Percentiles rank a stretch among this genome's conserved stretches.
Evolutionary conservation across 1,140 invertebrate genomes (phyloP).

Genomic region (Drosophila takahashii): DNA sequence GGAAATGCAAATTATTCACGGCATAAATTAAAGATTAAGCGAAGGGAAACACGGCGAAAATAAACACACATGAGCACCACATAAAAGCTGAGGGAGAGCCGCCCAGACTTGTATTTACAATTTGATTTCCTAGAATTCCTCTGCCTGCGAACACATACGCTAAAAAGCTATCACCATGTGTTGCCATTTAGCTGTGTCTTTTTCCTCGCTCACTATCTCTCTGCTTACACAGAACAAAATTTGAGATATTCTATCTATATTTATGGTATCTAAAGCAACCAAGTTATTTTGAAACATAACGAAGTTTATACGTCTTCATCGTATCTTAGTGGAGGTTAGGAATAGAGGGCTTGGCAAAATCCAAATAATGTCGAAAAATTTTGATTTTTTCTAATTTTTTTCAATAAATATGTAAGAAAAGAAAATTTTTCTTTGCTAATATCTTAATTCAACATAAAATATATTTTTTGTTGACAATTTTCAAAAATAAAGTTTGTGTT

Average conservation of each 20-base stretch:
- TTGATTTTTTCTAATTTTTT: no score
- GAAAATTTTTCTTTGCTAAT: no score
- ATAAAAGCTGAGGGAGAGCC: constrained; percentile 35
- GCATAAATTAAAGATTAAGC: constrained; percentile 72
- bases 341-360: no score
- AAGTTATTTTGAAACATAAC: no score
- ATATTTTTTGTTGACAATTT: no score
- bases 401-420: no score
- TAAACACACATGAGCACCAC: constrained; percentile 20
- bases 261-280: neutral
- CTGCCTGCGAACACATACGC: constrained; percentile 21
- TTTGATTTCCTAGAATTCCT: constrained; percentile 73
- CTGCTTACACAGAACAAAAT: neutral
- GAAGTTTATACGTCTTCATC: neutral
- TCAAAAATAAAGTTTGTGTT: no score
- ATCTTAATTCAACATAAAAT: no score
- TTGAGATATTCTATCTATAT: neutral
- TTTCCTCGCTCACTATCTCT: constrained; percentile 23
- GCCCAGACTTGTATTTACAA: constrained; percentile 55
- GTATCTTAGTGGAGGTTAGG: neutral
- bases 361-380: no score
- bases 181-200: constrained; percentile 29
- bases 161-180: constrained; percentile 36
- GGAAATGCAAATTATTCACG: constrained; percentile 47
- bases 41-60: constrained; percentile 43